Conservation (phyloP, 2,113 vertebrate species). For the Perca schrenkii region DNA sequence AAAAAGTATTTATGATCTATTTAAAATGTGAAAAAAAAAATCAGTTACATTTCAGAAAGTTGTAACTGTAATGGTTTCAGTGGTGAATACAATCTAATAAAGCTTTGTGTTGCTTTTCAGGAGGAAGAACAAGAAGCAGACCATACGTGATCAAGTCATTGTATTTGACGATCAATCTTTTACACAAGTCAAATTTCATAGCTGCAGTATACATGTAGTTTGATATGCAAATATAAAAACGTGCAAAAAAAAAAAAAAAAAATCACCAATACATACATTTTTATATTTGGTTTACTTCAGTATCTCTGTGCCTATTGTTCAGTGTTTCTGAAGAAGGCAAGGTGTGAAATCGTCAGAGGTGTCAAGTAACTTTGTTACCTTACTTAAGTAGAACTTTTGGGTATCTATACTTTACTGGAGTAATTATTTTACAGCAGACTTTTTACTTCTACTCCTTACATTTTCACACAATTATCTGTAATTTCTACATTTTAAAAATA, state of each 20-base stretch:
- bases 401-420: too few relatives aligned
- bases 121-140: conserved; percentile 31
- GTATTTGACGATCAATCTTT: neutral
- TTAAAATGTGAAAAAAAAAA: neutral
- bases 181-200: neutral
- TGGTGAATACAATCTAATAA: neutral
- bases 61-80: neutral
- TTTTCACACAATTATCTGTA: too few relatives aligned
- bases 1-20: neutral
- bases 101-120: conserved; percentile 52
- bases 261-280: neutral
- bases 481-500: too few relatives aligned
- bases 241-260: conserved; percentile 8
- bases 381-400: too few relatives aligned
- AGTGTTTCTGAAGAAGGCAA: neutral
- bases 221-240: neutral
- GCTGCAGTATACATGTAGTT: neutral
- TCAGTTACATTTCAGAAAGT: neutral
- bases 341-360: neutral
- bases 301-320: neutral
- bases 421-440: too few relatives aligned
- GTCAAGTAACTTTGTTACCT: too few relatives aligned
- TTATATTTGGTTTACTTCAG: neutral
- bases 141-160: neutral
- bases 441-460: too few relatives aligned